Percentiles rank a stretch among this genome's conserved stretches.
Evolutionary conservation across 2,113 vertebrate species (phyloP).

Genomic region (Syngnathoides biaculeatus): DNA sequence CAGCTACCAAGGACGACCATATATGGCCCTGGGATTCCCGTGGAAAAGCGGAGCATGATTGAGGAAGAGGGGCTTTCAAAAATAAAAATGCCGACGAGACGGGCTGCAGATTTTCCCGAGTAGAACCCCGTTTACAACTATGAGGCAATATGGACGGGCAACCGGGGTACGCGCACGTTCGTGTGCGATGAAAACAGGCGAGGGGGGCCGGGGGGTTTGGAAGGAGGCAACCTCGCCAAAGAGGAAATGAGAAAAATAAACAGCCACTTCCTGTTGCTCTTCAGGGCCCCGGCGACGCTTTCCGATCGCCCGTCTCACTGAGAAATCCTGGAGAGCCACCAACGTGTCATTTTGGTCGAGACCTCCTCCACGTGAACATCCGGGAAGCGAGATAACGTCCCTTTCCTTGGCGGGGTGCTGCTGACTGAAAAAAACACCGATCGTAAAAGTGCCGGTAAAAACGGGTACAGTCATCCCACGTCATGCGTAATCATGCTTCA

Average conservation of each 20-base stretch:
- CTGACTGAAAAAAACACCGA: no score
- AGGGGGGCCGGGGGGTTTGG: conserved; percentile 42
- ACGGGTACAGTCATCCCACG: no score
- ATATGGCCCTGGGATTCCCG: conserved; percentile 93
- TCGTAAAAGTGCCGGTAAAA: background rate
- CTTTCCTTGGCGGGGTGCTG: background rate
- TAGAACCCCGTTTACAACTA: background rate
- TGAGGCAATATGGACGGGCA: background rate
- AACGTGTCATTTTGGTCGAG: background rate
- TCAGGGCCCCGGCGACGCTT: conserved; percentile 47
- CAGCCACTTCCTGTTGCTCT: conserved; percentile 75
- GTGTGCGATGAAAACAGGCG: conserved; percentile 44
- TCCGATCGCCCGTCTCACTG: conserved; percentile 34
- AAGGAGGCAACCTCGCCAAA: conserved; percentile 58
- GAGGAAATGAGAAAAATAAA: conserved; percentile 80
- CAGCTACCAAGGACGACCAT: conserved; percentile 78
- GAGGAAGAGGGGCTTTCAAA: conserved; percentile 31
- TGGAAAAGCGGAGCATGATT: conserved; percentile 70
- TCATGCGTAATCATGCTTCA: background rate
- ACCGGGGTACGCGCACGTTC: background rate
- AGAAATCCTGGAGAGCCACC: background rate
- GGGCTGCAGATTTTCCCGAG: background rate
- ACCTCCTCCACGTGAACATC: background rate
- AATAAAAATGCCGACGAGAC: conserved; percentile 37
- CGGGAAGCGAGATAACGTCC: background rate